Evolutionary conservation across 2,797 vertebrate genomes (phyloP), one percentile per base, ranked within the genome.

Genomic region (Urosaurus nigricauda): DNA sequence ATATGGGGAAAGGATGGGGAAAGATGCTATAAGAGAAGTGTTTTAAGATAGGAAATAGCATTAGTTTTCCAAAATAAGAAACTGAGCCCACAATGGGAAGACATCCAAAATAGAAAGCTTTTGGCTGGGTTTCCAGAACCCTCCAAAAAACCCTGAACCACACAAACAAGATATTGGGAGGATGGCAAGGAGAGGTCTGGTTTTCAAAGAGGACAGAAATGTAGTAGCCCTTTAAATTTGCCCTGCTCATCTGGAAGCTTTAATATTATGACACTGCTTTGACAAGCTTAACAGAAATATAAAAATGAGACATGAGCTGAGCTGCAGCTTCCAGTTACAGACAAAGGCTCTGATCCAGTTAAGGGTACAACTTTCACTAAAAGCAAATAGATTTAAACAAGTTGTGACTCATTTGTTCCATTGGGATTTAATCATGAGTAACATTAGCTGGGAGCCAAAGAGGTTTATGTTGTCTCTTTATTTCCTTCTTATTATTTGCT

Each of bases 311-410:
- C 26, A 56, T 24, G 29, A 63, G 7, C n/a, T 63, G 53, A 83
- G 19, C n/a, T 2, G 16, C 56, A 32, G 63, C n/a, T 47, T 77
- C 8, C 11, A 21, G 16, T 19, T 37, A 32, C 35, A 82, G 37
- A 60, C 32, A 73, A 43, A 43, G 32, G 19, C 21, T 84, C 26
- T n/a, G 47, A 40, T 71, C 74, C 43, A 24, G 21, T 65, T 43
- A 60, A 79, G n/a, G 51, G 56, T 16, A 79, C 43, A 14, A 53
- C 19, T 51, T 16, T 53, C 14, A 21, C 70, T 77, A 65, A 80
- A 86, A 86, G 32, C 58, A 79, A 83, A 4, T 7, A 21, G 56
- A 21, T 83, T 74, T 75, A 74, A 83, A 83, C 63, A 70, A 29
- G 26, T 79, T 84, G 16, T 26, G 43, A 79, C 19, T 47, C 75